phyloP scores from a whole-genome alignment of 2,797 vertebrate species.

The Eremophila alpestris region DNA sequence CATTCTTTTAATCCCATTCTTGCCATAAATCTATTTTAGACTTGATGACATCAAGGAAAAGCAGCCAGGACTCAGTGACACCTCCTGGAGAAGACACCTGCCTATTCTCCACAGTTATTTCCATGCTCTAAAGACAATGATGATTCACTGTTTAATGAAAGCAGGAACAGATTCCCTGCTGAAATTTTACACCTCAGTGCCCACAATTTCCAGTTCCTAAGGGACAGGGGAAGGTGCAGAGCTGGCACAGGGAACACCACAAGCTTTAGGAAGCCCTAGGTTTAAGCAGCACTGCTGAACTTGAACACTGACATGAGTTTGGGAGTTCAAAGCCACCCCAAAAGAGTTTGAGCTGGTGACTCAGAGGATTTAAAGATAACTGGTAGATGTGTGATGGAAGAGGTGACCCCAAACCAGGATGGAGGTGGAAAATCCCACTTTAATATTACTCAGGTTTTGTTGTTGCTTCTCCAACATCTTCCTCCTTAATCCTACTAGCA shows the following conservation, averaged over 20 bases:
- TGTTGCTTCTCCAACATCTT: background rate
- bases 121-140: background rate
- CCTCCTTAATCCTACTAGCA: background rate
- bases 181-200: background rate
- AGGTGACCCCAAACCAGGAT: background rate
- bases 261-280: background rate
- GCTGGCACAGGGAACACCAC: background rate
- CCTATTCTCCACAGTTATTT: rapidly evolving
- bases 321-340: background rate
- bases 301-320: background rate
- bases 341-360: background rate
- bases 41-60: background rate
- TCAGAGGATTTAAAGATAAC: background rate
- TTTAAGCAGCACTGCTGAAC: background rate
- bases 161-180: background rate
- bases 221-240: background rate
- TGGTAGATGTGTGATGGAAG: background rate
- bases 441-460: background rate
- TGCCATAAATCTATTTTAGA: background rate
- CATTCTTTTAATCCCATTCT: background rate
- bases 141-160: background rate
- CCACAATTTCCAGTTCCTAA: background rate
- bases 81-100: background rate
- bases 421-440: background rate
- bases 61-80: background rate